Evolutionary conservation across 2,113 vertebrate species (phyloP).

Genomic region (Chaetops frenatus): DNA sequence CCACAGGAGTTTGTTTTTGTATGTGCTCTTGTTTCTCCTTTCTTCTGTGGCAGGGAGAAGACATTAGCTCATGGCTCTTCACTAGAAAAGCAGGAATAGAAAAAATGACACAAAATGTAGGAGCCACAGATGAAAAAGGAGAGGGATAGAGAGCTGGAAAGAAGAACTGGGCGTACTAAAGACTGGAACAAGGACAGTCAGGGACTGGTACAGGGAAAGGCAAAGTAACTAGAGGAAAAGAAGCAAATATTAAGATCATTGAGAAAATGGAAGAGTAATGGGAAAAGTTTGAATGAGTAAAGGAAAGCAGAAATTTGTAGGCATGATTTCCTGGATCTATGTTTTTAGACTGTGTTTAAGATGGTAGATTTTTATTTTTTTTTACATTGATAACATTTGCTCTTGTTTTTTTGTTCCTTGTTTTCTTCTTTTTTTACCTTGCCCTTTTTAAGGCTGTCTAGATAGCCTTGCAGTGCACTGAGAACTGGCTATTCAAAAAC

Average conservation of each 20-base stretch:
- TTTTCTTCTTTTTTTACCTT: neutral
- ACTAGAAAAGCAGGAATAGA: neutral
- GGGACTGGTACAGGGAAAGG: neutral
- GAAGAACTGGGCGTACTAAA: neutral
- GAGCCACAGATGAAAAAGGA: neutral
- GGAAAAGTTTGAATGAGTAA: neutral
- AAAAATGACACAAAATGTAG: neutral
- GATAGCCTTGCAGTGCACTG: neutral
- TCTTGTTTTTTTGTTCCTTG: neutral
- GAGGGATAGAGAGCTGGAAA: neutral
- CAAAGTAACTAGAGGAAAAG: neutral
- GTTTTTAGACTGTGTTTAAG: neutral
- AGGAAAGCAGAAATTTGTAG: neutral
- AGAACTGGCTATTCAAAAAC: neutral
- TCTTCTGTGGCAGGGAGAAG: neutral
- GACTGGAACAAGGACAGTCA: neutral
- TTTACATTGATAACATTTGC: neutral
- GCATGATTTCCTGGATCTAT: neutral
- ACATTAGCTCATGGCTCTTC: neutral
- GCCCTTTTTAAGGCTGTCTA: neutral
- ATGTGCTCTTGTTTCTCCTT: neutral
- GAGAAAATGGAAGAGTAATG: neutral
- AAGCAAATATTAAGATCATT: neutral
- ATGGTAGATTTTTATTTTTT: neutral
- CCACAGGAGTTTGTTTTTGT: neutral